Conservation (phyloP, 2,113 vertebrate genomes). For the Ptilorrhoa leucosticta region DNA sequence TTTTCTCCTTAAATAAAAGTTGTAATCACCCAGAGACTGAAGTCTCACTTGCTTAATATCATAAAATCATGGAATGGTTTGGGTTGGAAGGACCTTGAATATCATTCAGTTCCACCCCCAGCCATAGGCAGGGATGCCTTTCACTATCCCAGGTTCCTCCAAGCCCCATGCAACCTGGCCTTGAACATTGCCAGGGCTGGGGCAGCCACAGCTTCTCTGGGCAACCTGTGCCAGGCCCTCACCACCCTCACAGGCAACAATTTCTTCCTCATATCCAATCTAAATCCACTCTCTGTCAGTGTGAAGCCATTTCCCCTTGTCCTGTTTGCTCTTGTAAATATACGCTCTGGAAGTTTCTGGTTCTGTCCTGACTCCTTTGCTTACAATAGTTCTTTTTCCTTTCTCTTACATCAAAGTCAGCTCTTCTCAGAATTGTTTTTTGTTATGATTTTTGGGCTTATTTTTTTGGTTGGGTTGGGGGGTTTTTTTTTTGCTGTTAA, state of each 20-base stretch:
- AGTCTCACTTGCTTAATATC: background rate
- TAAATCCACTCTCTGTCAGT: rapidly evolving
- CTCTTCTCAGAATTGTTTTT: background rate
- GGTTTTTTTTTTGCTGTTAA: background rate
- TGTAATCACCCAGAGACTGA: background rate
- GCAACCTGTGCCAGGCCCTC: background rate
- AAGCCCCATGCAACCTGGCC: background rate
- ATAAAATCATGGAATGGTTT: background rate
- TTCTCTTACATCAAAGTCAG: background rate
- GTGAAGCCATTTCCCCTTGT: background rate
- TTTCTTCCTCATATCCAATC: background rate
- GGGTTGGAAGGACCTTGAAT: background rate
- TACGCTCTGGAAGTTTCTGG: background rate
- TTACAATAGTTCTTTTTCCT: background rate
- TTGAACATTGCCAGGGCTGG: background rate
- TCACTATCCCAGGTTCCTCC: rapidly evolving
- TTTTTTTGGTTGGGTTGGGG: background rate
- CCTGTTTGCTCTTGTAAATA: background rate
- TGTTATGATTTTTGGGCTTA: background rate
- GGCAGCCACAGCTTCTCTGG: background rate
- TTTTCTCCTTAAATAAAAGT: background rate
- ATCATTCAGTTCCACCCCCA: background rate
- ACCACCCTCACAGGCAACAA: rapidly evolving
- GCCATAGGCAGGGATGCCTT: background rate
- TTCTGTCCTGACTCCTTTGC: background rate